Evolutionary conservation across 2,797 vertebrate species (phyloP), one percentile per base, ranked within the genome.

Genomic region (Mus caroli): DNA sequence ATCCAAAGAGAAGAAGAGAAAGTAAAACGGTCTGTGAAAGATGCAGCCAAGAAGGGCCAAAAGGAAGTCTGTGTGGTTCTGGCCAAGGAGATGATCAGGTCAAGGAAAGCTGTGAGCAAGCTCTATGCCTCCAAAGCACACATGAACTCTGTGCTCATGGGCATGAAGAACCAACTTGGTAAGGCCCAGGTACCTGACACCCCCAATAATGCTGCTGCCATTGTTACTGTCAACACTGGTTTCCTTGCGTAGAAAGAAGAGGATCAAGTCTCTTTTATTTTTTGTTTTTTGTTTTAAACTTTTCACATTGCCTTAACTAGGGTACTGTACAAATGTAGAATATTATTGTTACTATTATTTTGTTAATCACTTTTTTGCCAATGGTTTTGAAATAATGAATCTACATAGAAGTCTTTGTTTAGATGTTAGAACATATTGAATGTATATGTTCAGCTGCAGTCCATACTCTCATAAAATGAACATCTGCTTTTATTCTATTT

Each of bases 121-220:
- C 99, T 99, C 28, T 99, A 99, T 0, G 99, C 99, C 0, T 99
- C 99, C 96, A 99, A 99, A 99, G 99, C 99, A 0, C 99, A 99
- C 20, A 99, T 99, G 99, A 99, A 99, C 99, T 99, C 99, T 0
- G 99, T 99, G 58, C 98, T 99, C 60, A 99, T 99, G 98, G 99
- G 99, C 79, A 99, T 99, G 99, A 99, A 99, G 98, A 99, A 99
- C 98, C 99, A 99, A 97, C 99, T 99, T 0, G 98, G 99, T 99
- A 98, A 99, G 99, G 98, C 11, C 46, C 77, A 2, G 1, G 52
- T 31, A 34, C 58, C 19, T 69, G 3, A 13, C 19, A 14, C 19
- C 20, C 9, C 1, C 22, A 13, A 17, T 50, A 15, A 82, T 15
- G 15, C 1, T 7, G 58, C 11, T 24, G 43, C 60, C 31, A 52